A percentile compares a stretch with the other conserved stretches of the same genome.
Conservation (phyloP, 2,888 invertebrate genomes). For the Drosophila dives region DNA sequence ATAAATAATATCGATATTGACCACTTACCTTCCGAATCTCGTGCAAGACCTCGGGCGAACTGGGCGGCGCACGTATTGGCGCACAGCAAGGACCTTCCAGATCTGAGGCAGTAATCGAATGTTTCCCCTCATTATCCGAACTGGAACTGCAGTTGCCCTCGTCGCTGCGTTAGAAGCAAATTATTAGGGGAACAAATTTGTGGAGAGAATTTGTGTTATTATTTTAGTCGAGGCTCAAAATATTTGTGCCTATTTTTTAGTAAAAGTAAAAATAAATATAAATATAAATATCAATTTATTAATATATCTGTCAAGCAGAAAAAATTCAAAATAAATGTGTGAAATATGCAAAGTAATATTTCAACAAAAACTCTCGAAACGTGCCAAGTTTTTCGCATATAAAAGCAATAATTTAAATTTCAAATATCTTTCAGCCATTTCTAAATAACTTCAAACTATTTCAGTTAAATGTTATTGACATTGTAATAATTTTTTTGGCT, state of each 20-base stretch:
- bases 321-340: not conserved
- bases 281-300: not conserved
- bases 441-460: not conserved
- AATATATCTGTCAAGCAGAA: not conserved
- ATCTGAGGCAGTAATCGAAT: slow-evolving; percentile 81
- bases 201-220: not conserved
- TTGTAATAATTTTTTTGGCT: not conserved
- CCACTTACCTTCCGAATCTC: slow-evolving; percentile 81
- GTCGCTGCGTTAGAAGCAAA: slow-evolving; percentile 86
- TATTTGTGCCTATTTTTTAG: not conserved
- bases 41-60: slow-evolving; percentile 87
- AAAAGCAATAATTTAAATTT: not conserved
- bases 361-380: not conserved
- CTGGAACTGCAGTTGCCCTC: slow-evolving; percentile 92
- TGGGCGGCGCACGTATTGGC: slow-evolving; percentile 88
- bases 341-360: not conserved
- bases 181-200: not conserved
- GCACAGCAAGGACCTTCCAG: slow-evolving; percentile 85
- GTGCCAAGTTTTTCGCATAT: not conserved
- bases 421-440: not conserved
- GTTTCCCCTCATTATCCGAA: slow-evolving; percentile 87
- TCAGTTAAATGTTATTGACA: not conserved
- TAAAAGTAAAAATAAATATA: not conserved
- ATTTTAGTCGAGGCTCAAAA: not conserved
- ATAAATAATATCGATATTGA: not conserved